Percentiles rank a stretch among this genome's conserved stretches.
These are phyloP conservation scores for Platichthys flesus DNA, from an alignment of 2,113 vertebrate species.

Conservation along the genomic window DNA sequence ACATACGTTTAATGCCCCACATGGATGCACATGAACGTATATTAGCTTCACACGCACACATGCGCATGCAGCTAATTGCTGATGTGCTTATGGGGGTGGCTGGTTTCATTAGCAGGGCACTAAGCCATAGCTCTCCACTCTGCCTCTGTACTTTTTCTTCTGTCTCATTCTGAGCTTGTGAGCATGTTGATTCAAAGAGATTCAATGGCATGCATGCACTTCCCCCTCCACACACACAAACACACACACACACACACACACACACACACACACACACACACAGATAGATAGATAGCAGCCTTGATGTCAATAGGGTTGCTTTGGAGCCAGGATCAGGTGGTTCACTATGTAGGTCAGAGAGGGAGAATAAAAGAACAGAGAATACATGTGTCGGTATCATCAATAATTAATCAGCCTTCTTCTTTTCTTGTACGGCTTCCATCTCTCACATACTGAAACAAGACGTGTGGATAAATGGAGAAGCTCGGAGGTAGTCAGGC, in stretches of 20 bases:
- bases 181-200: not conserved
- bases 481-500: constrained; percentile 13
- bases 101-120: constrained; percentile 47
- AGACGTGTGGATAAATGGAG: constrained; percentile 14
- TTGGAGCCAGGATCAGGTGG: constrained; percentile 62
- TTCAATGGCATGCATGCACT: not conserved
- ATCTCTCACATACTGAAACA: constrained; percentile 11
- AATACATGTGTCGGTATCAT: constrained; percentile 51
- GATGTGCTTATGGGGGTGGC: constrained; percentile 31
- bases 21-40: constrained; percentile 51
- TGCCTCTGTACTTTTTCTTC: not conserved
- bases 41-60: constrained; percentile 29
- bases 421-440: constrained; percentile 16
- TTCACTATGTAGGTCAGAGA: constrained; percentile 72
- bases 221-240: not conserved
- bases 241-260: constrained; percentile 7
- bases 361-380: constrained; percentile 52
- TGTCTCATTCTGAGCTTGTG: not conserved
- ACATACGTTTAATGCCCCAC: constrained; percentile 57
- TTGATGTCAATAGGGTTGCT: constrained; percentile 56
- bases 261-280: not conserved
- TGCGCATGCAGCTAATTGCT: constrained; percentile 15
- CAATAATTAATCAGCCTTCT: constrained; percentile 66
- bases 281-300: constrained; percentile 1
- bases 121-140: constrained; percentile 27